phyloP scores from a whole-genome alignment of 2,113 vertebrate species.

The Paedocypris sp. region DNA sequence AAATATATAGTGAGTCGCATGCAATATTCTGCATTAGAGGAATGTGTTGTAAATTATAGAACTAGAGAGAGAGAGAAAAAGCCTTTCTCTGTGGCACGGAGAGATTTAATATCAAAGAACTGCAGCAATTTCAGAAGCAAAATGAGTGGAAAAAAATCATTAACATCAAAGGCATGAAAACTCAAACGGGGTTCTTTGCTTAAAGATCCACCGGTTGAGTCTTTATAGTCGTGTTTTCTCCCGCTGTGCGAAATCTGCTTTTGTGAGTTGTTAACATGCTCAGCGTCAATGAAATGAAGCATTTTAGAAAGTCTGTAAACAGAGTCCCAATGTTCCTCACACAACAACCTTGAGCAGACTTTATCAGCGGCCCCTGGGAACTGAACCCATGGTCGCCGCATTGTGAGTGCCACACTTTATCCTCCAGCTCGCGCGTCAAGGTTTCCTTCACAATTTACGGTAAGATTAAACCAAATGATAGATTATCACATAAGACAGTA shows the following conservation, averaged over 20 bases:
- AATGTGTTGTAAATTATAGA: neutral
- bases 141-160: neutral
- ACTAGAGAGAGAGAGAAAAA: neutral
- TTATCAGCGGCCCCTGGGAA: too few relatives aligned
- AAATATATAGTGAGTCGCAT: neutral
- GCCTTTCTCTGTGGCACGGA: neutral
- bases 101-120: slow-evolving; percentile 1
- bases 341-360: too few relatives aligned
- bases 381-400: too few relatives aligned
- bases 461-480: too few relatives aligned
- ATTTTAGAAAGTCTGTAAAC: too few relatives aligned
- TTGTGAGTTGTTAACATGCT: slow-evolving; percentile 1
- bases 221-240: neutral
- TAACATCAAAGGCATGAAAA: slow-evolving; percentile 4
- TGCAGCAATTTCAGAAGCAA: slow-evolving; percentile 1
- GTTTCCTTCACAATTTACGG: too few relatives aligned
- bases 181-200: slow-evolving; percentile 9
- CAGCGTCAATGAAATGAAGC: too few relatives aligned
- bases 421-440: too few relatives aligned
- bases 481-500: too few relatives aligned
- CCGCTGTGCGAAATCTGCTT: neutral
- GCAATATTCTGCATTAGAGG: neutral
- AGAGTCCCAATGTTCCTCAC: too few relatives aligned
- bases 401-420: too few relatives aligned
- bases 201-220: neutral